Evolutionary conservation across 2,888 invertebrate genomes (phyloP).

Genomic region (Xylota sylvarum): DNA sequence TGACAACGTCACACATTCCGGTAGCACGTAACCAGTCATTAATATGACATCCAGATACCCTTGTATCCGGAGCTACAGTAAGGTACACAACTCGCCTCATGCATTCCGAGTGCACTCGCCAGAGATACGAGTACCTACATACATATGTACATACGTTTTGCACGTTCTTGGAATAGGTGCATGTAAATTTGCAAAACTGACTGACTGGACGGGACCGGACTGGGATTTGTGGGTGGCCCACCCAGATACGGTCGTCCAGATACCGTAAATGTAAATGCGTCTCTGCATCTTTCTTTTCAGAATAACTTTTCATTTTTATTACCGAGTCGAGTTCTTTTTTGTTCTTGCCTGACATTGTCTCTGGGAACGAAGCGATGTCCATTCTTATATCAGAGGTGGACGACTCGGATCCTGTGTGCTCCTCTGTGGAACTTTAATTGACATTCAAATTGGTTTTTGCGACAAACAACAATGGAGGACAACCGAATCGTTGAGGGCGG

Average conservation of each 20-base stretch:
- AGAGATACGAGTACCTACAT: constrained; percentile 22
- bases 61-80: constrained; percentile 73
- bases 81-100: constrained; percentile 58
- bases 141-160: constrained; percentile 39
- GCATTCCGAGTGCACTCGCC: constrained; percentile 64
- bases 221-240: constrained; percentile 60
- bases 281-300: constrained; percentile 59
- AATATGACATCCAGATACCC: constrained; percentile 77
- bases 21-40: constrained; percentile 71
- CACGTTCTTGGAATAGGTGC: constrained; percentile 63
- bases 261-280: constrained; percentile 71
- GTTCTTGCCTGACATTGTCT: constrained; percentile 7
- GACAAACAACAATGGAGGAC: constrained; percentile 67
- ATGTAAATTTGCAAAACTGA: constrained; percentile 58
- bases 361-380: constrained; percentile 20
- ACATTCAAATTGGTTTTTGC: constrained; percentile 71
- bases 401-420: constrained; percentile 12
- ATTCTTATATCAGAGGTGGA: constrained; percentile 35
- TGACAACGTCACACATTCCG: constrained; percentile 74
- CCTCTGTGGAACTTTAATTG: constrained; percentile 67
- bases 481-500: not conserved
- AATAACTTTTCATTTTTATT: constrained; percentile 44
- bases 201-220: constrained; percentile 17
- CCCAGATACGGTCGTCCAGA: constrained; percentile 60
- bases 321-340: not conserved